Conservation (phyloP, 2,888 invertebrate species). For the Cyaniris semiargus region DNA sequence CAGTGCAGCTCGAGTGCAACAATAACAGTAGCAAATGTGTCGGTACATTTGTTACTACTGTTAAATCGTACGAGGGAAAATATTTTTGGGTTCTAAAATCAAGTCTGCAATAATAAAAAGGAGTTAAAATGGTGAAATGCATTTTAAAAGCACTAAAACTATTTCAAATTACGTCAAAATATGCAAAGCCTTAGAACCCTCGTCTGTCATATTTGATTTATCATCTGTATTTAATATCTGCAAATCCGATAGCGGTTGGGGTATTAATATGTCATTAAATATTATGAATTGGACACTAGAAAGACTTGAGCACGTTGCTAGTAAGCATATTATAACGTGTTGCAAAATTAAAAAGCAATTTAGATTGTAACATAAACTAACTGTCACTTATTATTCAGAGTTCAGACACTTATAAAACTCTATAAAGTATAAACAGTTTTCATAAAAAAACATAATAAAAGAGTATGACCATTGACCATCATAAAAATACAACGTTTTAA, state of each 20-base stretch:
- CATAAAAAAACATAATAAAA: too few species aligned
- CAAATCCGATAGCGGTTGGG: slow-evolving; percentile 34
- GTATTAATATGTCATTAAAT: slow-evolving; percentile 31
- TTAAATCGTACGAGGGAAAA: slow-evolving; percentile 35
- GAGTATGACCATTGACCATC: too few species aligned
- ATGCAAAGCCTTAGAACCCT: slow-evolving; percentile 30
- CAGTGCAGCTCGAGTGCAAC: slow-evolving; percentile 65
- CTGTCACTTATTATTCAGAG: background rate
- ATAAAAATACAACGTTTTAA: background rate
- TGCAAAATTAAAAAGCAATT: too few species aligned
- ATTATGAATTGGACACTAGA: background rate
- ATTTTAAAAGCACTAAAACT: background rate
- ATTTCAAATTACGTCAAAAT: background rate
- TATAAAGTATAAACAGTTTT: background rate
- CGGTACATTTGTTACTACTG: slow-evolving; percentile 68
- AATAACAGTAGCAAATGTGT: slow-evolving; percentile 69
- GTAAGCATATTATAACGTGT: background rate
- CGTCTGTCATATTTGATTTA: slow-evolving; percentile 36
- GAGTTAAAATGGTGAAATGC: background rate
- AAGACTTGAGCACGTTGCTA: background rate
- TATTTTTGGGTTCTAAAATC: slow-evolving; percentile 31
- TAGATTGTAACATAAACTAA: too few species aligned
- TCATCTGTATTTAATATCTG: slow-evolving; percentile 32
- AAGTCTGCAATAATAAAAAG: background rate
- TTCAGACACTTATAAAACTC: background rate